These are phyloP conservation scores for Pyrochroa serraticornis DNA, from an alignment of 2,888 invertebrate genomes.

Conservation along the genomic window DNA sequence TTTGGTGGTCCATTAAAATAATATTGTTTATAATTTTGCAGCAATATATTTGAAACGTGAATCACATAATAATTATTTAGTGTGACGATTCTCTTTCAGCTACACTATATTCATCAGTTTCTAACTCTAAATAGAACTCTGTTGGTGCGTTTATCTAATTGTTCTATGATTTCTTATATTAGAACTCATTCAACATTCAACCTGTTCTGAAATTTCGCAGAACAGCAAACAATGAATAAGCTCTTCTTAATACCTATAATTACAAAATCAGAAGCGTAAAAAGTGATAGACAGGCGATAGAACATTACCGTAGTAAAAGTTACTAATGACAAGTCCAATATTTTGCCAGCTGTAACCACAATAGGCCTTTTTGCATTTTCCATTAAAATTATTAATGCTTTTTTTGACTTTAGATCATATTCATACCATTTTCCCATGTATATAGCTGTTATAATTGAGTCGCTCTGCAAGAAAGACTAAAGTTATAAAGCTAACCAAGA, in stretches of 20 bases:
- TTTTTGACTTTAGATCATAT: slow-evolving; percentile 53
- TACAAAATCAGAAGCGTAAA: neutral
- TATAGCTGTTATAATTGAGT: slow-evolving; percentile 52
- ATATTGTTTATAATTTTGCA: no score
- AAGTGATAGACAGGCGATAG: neutral
- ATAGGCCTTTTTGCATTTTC: slow-evolving; percentile 59
- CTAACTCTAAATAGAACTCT: no score
- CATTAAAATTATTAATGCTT: slow-evolving; percentile 57
- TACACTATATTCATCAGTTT: no score
- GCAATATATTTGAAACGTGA: no score
- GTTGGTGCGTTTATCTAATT: no score
- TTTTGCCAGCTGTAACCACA: slow-evolving; percentile 57
- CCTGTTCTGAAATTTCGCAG: slow-evolving; percentile 16
- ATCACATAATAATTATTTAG: no score
- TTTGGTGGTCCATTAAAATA: no score
- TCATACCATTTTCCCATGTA: slow-evolving; percentile 55
- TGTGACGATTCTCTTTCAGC: no score
- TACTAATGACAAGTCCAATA: slow-evolving; percentile 60
- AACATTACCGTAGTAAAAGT: slow-evolving; percentile 60
- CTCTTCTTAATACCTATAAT: slow-evolving; percentile 35
- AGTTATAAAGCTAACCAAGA: no score
- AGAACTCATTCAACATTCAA: no score
- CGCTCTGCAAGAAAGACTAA: slow-evolving; percentile 53
- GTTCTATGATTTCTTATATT: no score
- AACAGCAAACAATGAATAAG: slow-evolving; percentile 37